Conservation (phyloP, 2,888 invertebrate genomes). For the Asteroscopus sphinx region DNA sequence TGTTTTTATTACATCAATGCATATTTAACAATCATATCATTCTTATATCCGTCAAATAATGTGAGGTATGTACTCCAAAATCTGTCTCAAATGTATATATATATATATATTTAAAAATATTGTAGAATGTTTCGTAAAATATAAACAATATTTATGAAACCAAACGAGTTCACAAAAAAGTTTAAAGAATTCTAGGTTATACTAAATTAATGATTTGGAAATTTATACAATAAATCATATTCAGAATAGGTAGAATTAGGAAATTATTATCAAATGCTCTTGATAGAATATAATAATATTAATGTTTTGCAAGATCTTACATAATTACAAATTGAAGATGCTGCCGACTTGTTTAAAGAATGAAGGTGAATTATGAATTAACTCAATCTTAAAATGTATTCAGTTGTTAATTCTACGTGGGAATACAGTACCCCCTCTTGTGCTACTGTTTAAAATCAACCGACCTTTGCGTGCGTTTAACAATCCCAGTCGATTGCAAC, state of each 20-base stretch:
- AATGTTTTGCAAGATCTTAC: not conserved
- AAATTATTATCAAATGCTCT: constrained; percentile 2
- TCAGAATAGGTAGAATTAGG: not conserved
- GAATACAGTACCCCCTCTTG: constrained; percentile 37
- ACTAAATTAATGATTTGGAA: not conserved
- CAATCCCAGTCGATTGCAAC: constrained; percentile 9
- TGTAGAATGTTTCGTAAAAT: not conserved
- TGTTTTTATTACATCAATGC: too few relatives aligned
- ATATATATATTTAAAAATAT: too few relatives aligned
- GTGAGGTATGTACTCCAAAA: too few relatives aligned
- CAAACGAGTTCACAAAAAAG: not conserved
- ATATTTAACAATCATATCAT: too few relatives aligned
- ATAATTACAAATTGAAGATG: not conserved
- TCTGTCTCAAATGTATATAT: too few relatives aligned
- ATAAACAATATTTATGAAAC: not conserved
- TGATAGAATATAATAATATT: constrained; percentile 6
- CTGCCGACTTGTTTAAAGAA: not conserved
- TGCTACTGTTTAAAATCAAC: constrained; percentile 25
- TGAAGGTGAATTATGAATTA: constrained; percentile 1
- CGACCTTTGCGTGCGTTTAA: constrained; percentile 33
- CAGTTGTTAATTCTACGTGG: constrained; percentile 22
- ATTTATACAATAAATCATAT: constrained; percentile 4
- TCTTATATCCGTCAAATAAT: too few relatives aligned
- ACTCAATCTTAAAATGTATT: constrained; percentile 23
- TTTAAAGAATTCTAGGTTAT: not conserved